Evolutionary conservation across 1,140 invertebrate genomes (phyloP), one percentile per base, ranked within the genome.

Genomic region (Sweltsa coloradensis): DNA sequence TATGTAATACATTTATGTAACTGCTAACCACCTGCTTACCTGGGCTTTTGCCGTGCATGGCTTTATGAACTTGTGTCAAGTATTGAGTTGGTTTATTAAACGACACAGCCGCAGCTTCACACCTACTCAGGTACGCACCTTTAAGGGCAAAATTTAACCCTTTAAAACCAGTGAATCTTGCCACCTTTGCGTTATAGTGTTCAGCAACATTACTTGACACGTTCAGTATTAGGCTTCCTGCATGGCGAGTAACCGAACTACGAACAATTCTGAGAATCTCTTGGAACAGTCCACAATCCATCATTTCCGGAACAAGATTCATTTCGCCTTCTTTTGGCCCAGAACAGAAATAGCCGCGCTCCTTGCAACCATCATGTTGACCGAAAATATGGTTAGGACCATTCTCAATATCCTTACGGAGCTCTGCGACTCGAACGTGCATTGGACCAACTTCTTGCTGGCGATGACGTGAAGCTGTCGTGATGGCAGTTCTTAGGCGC

Each of bases 311-410:
- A 9, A 44, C 42, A 6, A 44, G 22, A 16, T 44, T 44, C 11
- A 26, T 26, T 27, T 44, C 42, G 19, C 18, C 26, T 44, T 31
- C 7, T 9, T 44, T 44, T 7, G 21, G 22, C 7, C 42, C 19
- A 5, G 13, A 19, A 26, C 42, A 44, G 18, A 44, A 44, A 25
- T 44, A 44, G 13, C 42, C 42, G 13, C 42, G 24, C 26, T 44
- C 42, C 4, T 44, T 16, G 22, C 42, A 44, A 5, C 29, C 11
- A 18, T 16, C 29, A 44, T 44, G 42, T 5, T 44, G 23, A 5
- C 42, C 42, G 18, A 44, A 44, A 18, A 44, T 26, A 25, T 44
- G 42, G 18, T 26, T 25, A 26, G 42, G 42, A 31, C 42, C 22
- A 25, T 44, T 44, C 6, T n/a, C 18, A 9, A 44, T 44, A 26